Conservation (phyloP, 2,113 vertebrate genomes). For the Otocyon megalotis region DNA sequence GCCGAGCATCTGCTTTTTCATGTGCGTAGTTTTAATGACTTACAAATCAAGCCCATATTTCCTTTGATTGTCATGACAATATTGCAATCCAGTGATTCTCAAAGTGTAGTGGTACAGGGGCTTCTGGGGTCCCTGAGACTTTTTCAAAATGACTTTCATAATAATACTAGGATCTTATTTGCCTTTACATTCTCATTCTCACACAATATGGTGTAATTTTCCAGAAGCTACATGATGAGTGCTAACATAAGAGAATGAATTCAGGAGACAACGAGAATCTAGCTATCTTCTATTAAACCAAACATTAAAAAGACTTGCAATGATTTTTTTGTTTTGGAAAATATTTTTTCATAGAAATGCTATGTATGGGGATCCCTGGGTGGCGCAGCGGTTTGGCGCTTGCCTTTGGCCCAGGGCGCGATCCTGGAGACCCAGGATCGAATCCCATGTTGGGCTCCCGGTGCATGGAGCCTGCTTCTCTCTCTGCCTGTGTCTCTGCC, state of each 20-base stretch:
- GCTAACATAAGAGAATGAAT: not conserved
- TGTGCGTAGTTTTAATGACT: not conserved
- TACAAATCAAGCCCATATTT: not conserved
- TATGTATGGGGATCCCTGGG: too few species aligned
- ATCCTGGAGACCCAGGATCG: too few species aligned
- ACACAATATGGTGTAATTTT: not conserved
- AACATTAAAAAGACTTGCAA: not conserved
- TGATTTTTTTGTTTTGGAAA: slow-evolving; percentile 31
- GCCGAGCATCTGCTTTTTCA: not conserved
- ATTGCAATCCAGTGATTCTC: not conserved
- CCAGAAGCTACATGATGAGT: not conserved
- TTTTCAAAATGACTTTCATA: slow-evolving; percentile 23
- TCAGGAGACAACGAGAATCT: not conserved
- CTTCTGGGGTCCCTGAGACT: not conserved
- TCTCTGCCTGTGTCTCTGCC: too few species aligned
- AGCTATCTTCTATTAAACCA: not conserved
- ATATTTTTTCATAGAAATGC: slow-evolving; percentile 33
- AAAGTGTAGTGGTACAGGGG: not conserved
- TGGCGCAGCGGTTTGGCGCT: too few species aligned
- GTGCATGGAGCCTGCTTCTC: too few species aligned
- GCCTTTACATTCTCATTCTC: slow-evolving; percentile 22
- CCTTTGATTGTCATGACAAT: not conserved
- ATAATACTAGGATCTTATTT: not conserved
- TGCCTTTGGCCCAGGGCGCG: too few species aligned
- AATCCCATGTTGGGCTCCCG: too few species aligned